Base-by-base conservation (phyloP, 2,113 vertebrate genomes). In the Clarias macrocephalus region DNA sequence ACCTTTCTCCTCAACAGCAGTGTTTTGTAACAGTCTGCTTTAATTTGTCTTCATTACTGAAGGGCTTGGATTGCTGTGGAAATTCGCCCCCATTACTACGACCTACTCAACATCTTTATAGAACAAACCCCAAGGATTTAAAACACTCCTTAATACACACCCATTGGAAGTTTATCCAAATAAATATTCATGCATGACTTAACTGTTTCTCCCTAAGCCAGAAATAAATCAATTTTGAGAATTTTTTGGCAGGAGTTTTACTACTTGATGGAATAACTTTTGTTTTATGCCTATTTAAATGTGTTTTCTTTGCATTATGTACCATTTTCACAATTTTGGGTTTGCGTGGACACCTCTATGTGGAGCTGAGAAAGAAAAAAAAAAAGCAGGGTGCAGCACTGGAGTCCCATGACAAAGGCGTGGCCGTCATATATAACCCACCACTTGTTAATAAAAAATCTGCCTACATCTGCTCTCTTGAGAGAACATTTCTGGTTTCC, bases 381-480 rank as follows among this genome's bases (percentile, higher is more conserved):
- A 86, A 60, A 88, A 73, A 88, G 42, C 86, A 79, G 30, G 83
- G 83, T 62, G 83, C 83, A 80, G 42, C 63, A 54, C 25, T 37
- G 52, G 16, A 23, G 70, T 88, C 60, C 33, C 60, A 86, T 76
- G 80, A 83, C 59, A 83, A 56, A 76, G 88, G 84, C 72, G 72
- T 57, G 86, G 54, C 83, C 18, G 23, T 65, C 65, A 16, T 79
- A 89, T 87, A 33, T 62, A 76, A 80, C 77, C 59, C 37, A 42
- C 30, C 52, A 70, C 37, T 30, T 33, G 3, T 59, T 77, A 76
- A 54, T 3, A n/a, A 63, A 63, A 23, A 48, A 52, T 62, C 66
- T 52, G 73, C 23, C 23, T 37, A 25, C 88, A 89, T 92, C 66
- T 88, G 80, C 75, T 88, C 90, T 88, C 79, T 80, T 80, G 42